A percentile compares a stretch with the other conserved stretches of the same genome.
These are phyloP conservation scores for Steinernema scapterisci DNA, from an alignment of 2,888 invertebrate species.

Conservation along the genomic window DNA sequence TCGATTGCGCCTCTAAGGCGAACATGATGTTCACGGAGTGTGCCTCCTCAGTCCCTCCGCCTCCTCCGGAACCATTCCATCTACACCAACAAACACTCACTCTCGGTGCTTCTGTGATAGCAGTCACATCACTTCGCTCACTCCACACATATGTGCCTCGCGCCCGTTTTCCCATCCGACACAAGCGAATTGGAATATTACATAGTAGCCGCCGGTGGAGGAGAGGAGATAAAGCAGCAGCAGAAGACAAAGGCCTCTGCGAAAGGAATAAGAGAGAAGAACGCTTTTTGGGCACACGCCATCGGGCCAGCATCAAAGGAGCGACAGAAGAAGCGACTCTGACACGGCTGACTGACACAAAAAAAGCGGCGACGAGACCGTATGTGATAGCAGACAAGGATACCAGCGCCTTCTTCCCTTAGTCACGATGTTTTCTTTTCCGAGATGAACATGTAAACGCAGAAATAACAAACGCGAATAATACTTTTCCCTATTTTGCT, in stretches of 20 bases:
- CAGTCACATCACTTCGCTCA: background rate
- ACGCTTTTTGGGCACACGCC: slow-evolving; percentile 16
- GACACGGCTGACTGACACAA: slow-evolving; percentile 22
- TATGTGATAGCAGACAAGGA: background rate
- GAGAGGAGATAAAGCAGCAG: background rate
- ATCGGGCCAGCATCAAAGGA: slow-evolving; percentile 15
- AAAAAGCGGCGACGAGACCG: slow-evolving; percentile 6
- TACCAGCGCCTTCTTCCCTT: background rate
- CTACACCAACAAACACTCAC: slow-evolving; percentile 14
- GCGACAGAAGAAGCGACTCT: background rate
- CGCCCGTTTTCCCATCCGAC: slow-evolving; percentile 16
- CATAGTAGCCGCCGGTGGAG: slow-evolving; percentile 13
- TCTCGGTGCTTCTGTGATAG: slow-evolving; percentile 3
- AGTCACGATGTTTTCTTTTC: slow-evolving; percentile 20
- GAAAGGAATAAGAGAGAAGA: slow-evolving; percentile 6
- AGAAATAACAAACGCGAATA: slow-evolving; percentile 14
- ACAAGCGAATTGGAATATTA: slow-evolving; percentile 21
- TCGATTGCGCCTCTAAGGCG: background rate
- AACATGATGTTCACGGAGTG: background rate
- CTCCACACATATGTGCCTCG: background rate
- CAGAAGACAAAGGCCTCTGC: too few species aligned
- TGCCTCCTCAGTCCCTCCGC: too few species aligned
- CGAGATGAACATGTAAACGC: slow-evolving; percentile 16
- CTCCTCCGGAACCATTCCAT: slow-evolving; percentile 1
- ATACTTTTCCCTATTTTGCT: slow-evolving; percentile 22